Conservation (phyloP, 2,797 vertebrate species). For the Characodon lateralis region DNA sequence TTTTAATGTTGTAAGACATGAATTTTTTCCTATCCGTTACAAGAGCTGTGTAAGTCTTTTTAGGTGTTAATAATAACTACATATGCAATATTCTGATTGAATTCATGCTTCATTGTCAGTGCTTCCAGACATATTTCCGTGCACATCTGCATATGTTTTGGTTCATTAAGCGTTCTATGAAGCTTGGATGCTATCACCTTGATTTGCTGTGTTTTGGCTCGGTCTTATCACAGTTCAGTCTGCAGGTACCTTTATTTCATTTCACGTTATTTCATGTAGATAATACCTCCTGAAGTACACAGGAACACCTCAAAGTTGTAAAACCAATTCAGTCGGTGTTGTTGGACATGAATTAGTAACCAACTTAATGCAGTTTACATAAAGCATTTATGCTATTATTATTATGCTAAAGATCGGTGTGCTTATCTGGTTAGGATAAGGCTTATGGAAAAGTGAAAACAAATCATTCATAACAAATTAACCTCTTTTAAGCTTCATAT, state of each 20-base stretch:
- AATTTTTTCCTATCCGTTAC: not conserved
- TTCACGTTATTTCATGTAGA: conserved; percentile 24
- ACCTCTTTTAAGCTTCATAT: not conserved
- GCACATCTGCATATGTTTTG: conserved; percentile 13
- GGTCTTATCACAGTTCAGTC: conserved; percentile 26
- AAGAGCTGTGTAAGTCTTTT: not conserved
- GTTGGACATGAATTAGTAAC: not conserved
- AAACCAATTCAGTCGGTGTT: not conserved
- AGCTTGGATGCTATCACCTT: conserved; percentile 12
- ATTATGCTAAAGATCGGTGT: not conserved
- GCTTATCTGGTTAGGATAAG: not conserved
- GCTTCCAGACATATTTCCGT: conserved; percentile 8
- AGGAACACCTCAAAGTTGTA: not conserved
- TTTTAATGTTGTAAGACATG: conserved; percentile 13
- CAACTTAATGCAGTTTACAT: not conserved
- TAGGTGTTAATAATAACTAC: not conserved
- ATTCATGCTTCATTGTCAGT: conserved; percentile 21
- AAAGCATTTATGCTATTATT: not conserved
- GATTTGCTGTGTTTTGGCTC: conserved; percentile 27
- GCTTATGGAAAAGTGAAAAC: too few species aligned
- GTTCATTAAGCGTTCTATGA: conserved; percentile 27
- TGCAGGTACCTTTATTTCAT: not conserved
- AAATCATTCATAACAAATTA: not conserved
- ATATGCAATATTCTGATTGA: not conserved
- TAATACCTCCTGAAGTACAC: conserved; percentile 22